Evolutionary conservation across 2,797 vertebrate species (phyloP), one percentile per base, ranked within the genome.

Genomic region (Agapornis canus): DNA sequence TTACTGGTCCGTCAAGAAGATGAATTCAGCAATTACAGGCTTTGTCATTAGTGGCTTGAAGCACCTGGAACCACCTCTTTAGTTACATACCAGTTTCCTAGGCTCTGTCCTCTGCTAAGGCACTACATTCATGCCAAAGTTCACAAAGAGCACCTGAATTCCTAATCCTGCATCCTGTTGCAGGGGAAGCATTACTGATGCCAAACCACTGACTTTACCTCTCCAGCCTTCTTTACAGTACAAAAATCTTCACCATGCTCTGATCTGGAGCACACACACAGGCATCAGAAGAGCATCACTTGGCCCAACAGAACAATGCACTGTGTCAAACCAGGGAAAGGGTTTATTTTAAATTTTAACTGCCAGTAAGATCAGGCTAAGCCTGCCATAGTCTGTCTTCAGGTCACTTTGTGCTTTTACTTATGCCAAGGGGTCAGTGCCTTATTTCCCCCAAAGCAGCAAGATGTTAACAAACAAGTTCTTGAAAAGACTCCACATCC

Each of bases 181-280:
- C 35, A 49, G 16, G 25, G 42, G 39, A 32, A 63, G 40, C 7
- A 5, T 32, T 43, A 10, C 17, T 11, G 51, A 13, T 25, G 66
- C 32, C 29, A 82, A 70, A 82, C 4, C 32, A 25, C 70, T 8
- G 31, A 12, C 9, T 37, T 39, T 7, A 31, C 15, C 45, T 42
- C 63, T 20, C 21, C 19, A 49, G n/a, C 39, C 45, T 45, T 23
- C 43, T 5, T 68, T 17, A 52, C 4, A 1, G 64, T 10, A 54
- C 54, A 15, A 0, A 1, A 21, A 61, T 51, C 59, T 37, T 22
- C 51, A 78, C 2, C 35, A 5, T 0, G 0, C 32, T 60, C 40
- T 49, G 60, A 35, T 40, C 64, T 51, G 47, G 20, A 70, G 61
- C 31, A 45, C 77, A 32, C 10, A 5, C 0, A 1, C 54, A 69